Evolutionary conservation across 2,888 invertebrate genomes (phyloP).

Genomic region (Pollenia labialis): DNA sequence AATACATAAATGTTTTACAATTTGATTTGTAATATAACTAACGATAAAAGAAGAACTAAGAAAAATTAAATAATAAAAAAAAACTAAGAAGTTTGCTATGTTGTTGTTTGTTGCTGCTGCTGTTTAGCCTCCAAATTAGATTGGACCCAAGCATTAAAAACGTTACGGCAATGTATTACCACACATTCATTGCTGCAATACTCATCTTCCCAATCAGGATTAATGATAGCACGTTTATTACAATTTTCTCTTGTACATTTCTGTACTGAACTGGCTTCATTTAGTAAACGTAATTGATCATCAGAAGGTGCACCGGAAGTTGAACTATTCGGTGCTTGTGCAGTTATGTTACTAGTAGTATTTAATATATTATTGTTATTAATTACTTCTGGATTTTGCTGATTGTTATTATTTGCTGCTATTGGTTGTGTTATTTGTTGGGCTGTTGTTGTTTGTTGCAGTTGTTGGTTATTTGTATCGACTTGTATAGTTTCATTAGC

Average conservation of each 20-base stretch:
- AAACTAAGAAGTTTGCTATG: conserved; percentile 10
- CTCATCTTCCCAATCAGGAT: conserved; percentile 98
- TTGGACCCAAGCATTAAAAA: conserved; percentile 84
- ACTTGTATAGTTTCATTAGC: conserved; percentile 48
- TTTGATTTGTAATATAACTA: neutral
- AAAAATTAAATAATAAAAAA: neutral
- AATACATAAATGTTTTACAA: neutral
- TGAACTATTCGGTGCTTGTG: neutral
- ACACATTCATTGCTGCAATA: conserved; percentile 99
- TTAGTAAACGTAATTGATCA: conserved; percentile 75
- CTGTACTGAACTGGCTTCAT: conserved; percentile 80
- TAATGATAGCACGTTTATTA: conserved; percentile 94
- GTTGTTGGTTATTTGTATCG: conserved; percentile 42
- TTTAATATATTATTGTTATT: conserved; percentile 49
- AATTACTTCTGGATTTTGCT: conserved; percentile 36
- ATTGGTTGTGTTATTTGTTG: conserved; percentile 63
- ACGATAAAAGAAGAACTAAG: conserved; percentile 3
- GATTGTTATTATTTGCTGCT: conserved; percentile 39
- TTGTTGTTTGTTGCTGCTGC: conserved; percentile 41
- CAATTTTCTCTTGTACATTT: conserved; percentile 95
- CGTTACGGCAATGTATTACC: conserved; percentile 97
- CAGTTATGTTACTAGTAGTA: conserved; percentile 7
- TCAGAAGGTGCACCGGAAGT: conserved; percentile 45
- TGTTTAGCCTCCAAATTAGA: conserved; percentile 78
- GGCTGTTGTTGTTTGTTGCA: conserved; percentile 56